Evolutionary conservation across 1,140 invertebrate species (phyloP).

Genomic region (Ladona fulva): DNA sequence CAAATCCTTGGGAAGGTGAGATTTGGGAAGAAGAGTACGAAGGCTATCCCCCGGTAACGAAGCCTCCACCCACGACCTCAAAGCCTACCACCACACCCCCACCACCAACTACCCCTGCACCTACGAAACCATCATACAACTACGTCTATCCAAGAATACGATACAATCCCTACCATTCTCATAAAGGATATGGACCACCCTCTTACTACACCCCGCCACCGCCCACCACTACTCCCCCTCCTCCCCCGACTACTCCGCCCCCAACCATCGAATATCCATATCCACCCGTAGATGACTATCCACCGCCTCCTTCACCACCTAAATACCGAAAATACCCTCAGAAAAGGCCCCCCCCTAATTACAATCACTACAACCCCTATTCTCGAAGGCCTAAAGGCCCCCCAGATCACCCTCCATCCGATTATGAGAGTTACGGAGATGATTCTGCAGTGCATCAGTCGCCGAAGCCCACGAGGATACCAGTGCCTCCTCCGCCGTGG

Average conservation of each 20-base stretch:
- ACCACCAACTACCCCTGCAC: background rate
- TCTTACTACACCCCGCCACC: background rate
- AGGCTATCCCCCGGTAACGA: background rate
- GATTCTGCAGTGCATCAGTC: no score
- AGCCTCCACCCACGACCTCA: background rate
- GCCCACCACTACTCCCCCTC: background rate
- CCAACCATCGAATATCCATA: background rate
- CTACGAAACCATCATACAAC: background rate
- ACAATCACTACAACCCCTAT: no score
- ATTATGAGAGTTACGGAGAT: no score
- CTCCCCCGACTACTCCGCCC: background rate
- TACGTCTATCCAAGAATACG: no score
- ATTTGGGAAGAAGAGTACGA: background rate
- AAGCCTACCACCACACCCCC: background rate
- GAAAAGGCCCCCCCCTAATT: background rate
- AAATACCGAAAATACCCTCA: background rate
- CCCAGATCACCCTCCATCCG: no score
- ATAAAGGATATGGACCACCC: background rate
- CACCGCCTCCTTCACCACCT: background rate
- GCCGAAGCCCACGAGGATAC: background rate
- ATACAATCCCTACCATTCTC: no score
- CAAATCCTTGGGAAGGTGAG: background rate
- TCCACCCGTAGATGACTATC: background rate
- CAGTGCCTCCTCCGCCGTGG: background rate
- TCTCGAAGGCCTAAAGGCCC: no score